Conservation (phyloP, 1,140 invertebrate genomes). For the Bombus sibiricus region DNA sequence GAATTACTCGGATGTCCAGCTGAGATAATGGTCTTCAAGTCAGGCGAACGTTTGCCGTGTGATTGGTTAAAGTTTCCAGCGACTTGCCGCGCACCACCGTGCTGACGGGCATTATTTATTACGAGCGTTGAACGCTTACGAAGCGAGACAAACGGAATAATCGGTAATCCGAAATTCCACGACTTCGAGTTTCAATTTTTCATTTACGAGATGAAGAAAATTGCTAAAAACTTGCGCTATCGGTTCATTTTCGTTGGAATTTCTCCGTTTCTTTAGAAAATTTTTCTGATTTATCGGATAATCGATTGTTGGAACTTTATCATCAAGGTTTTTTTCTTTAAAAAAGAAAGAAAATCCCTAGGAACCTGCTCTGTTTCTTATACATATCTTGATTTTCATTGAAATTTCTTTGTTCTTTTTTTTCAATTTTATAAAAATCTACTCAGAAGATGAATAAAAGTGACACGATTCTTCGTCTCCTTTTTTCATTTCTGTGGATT, state of each 20-base stretch:
- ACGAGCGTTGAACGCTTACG: slow-evolving; percentile 56
- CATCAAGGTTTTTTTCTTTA: neutral
- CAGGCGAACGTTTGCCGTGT: slow-evolving; percentile 63
- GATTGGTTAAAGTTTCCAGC: slow-evolving; percentile 66
- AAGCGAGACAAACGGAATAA: slow-evolving; percentile 15
- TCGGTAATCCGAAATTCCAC: slow-evolving; percentile 24
- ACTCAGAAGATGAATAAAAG: too few species aligned
- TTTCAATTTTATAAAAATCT: too few species aligned
- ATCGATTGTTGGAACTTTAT: neutral
- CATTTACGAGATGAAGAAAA: neutral
- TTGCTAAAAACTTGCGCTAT: neutral
- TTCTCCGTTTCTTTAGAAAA: neutral
- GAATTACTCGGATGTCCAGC: slow-evolving; percentile 75
- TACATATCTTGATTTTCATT: too few species aligned
- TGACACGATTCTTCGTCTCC: too few species aligned
- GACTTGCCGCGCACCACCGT: slow-evolving; percentile 59
- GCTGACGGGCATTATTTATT: slow-evolving; percentile 75
- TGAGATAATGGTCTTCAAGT: slow-evolving; percentile 74
- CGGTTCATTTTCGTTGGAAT: neutral
- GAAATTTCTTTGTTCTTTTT: too few species aligned
- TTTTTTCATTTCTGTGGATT: too few species aligned
- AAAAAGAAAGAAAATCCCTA: too few species aligned
- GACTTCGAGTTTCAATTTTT: neutral
- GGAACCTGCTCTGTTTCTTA: too few species aligned
- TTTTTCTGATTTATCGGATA: neutral